Base-by-base conservation (phyloP, 2,797 vertebrate species). In the Podarcis lilfordi region DNA sequence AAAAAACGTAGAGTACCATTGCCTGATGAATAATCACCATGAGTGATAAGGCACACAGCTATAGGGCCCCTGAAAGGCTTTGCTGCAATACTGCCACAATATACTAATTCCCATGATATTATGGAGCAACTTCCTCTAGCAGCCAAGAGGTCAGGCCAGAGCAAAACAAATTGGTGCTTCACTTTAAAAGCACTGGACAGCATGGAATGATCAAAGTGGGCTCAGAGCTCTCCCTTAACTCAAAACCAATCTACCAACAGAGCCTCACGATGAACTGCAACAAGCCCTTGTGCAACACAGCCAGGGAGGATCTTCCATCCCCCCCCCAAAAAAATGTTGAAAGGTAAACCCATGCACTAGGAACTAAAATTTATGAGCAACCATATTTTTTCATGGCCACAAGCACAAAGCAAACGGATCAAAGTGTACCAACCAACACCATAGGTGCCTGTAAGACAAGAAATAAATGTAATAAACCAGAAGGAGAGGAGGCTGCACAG, bases 391-490 rank as follows among this genome's bases (percentile, higher is more conserved):
- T 82, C 50, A 55, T 69, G 40, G 29, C 50, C 55, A 82, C 37
- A 87, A 82, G 37, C 69, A 64, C 50, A 61, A 69, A 82, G 79
- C 55, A 76, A 23, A 50, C 75, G 69, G 86, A 75, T 87, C 80
- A 75, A 87, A 87, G 78, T 82, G 55, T 75, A 50, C 71, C 23
- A 75, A 43, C 80, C 40, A 82, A 82, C 80, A 76, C 55, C 79
- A 74, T n/a, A 82, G 78, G 64, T 64, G 55, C 86, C 71, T 75
- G 71, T 81, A 82, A 69, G 79, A 87, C 86, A 87, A 66, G 50
- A 61, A 32, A 87, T 82, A 87, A 82, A 82, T 82, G 82, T 82
- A 87, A 87, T 45, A 74, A 76, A 82, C 37, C 79, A 75, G 37
- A 75, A 55, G 68, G 66, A 87, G 86, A 91, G 80, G 88, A 93